phyloP scores from a whole-genome alignment of 2,113 vertebrate species.

The Nothocercus nigrocapillus region DNA sequence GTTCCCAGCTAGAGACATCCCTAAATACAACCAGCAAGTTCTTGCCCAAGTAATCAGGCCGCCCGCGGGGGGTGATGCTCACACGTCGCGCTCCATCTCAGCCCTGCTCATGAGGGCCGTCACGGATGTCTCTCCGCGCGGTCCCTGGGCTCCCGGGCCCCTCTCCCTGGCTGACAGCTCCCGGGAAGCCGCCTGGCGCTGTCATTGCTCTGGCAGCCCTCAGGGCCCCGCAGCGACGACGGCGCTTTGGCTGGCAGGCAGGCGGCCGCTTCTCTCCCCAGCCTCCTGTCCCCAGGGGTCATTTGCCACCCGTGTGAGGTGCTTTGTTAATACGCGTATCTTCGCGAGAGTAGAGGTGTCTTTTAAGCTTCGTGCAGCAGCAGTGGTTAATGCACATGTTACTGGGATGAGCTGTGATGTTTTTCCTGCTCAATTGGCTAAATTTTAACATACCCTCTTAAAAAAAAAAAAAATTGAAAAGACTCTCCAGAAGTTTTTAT shows the following conservation, averaged over 20 bases:
- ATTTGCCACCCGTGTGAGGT: background rate
- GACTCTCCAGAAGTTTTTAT: background rate
- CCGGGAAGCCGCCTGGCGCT: background rate
- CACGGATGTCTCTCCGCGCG: background rate
- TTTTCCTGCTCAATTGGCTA: background rate
- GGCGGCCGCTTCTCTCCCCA: background rate
- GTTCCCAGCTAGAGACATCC: slow-evolving; percentile 3
- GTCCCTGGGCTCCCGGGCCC: background rate
- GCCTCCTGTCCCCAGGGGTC: background rate
- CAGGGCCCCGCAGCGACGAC: background rate
- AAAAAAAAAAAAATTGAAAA: background rate
- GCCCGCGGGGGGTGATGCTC: slow-evolving; percentile 11
- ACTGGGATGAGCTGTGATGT: background rate
- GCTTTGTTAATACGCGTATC: background rate
- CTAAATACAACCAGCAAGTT: slow-evolving; percentile 55
- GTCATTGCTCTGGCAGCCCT: background rate
- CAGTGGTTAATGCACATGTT: background rate
- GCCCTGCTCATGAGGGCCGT: background rate
- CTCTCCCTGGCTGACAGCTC: background rate
- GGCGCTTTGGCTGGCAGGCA: background rate
- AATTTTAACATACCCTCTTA: background rate
- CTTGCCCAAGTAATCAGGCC: slow-evolving; percentile 32
- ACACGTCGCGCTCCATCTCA: background rate
- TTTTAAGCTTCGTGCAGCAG: background rate
- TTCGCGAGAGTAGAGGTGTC: background rate